A percentile compares a stretch with the other conserved stretches of the same genome.
Conservation (phyloP, 2,888 invertebrate species). For the Zonitis immaculata region DNA sequence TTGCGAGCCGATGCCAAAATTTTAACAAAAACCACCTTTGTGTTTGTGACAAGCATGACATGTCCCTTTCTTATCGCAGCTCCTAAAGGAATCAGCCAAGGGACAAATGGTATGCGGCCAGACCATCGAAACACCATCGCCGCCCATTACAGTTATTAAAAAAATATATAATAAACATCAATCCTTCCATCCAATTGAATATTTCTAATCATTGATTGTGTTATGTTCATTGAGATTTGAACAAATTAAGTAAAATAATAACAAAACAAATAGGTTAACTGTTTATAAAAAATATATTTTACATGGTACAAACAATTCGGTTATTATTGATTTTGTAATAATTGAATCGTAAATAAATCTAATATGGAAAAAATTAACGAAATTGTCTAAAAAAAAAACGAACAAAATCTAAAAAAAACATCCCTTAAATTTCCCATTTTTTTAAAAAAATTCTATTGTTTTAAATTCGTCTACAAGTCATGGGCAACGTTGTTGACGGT, state of each 20-base stretch:
- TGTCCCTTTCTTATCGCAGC: conserved; percentile 41
- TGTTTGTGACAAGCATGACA: conserved; percentile 40
- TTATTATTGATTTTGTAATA: conserved; percentile 40
- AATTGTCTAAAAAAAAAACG: conserved; percentile 8
- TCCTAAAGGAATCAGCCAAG: conserved; percentile 41
- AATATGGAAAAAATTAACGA: conserved; percentile 24
- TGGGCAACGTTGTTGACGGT: conserved; percentile 32
- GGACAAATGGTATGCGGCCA: conserved; percentile 31
- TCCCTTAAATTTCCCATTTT: not conserved
- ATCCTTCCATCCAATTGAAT: conserved; percentile 36
- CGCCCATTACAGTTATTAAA: conserved; percentile 16
- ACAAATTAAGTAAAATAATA: conserved; percentile 20
- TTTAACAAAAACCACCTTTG: conserved; percentile 11
- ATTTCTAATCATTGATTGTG: conserved; percentile 36
- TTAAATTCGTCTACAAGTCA: conserved; percentile 3
- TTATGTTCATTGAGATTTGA: conserved; percentile 35
- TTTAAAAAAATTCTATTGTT: not conserved
- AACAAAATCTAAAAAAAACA: not conserved
- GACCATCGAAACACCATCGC: conserved; percentile 29
- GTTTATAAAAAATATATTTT: conserved; percentile 37
- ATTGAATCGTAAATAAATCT: conserved; percentile 38
- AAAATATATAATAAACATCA: conserved; percentile 22
- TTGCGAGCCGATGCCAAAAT: conserved; percentile 38
- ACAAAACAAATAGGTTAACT: conserved; percentile 36
- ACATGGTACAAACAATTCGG: conserved; percentile 38